These are phyloP conservation scores for Luffia ferchaultella DNA, from an alignment of 2,888 invertebrate species.

Conservation along the genomic window DNA sequence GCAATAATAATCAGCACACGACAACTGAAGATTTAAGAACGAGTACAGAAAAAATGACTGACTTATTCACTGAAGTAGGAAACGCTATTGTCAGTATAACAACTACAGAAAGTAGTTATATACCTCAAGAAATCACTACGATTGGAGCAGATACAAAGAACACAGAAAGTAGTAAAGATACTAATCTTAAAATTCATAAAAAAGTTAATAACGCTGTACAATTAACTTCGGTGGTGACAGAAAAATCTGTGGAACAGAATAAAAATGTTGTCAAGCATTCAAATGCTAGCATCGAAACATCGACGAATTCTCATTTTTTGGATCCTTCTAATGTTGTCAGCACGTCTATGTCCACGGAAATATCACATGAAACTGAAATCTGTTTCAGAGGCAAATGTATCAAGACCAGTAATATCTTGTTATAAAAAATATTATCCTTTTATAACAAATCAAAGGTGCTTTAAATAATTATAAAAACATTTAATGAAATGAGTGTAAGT, in stretches of 20 bases:
- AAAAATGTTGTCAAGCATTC: conserved; percentile 13
- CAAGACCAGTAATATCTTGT: conserved; percentile 64
- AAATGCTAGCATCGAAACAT: conserved; percentile 26
- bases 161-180: conserved; percentile 12
- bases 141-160: conserved; percentile 17
- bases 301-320: conserved; percentile 50
- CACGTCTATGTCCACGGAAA: conserved; percentile 82
- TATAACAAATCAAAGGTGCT: conserved; percentile 25
- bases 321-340: conserved; percentile 66
- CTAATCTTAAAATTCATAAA: conserved; percentile 4
- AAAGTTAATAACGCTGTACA: conserved; percentile 2
- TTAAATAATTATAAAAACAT: conserved; percentile 15
- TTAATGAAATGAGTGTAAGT: background rate
- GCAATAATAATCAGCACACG: conserved; percentile 14
- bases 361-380: conserved; percentile 88
- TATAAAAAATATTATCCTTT: conserved; percentile 24
- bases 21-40: too few relatives aligned
- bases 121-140: conserved; percentile 52
- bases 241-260: background rate
- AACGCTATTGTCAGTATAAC: conserved; percentile 30
- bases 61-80: too few relatives aligned
- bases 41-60: too few relatives aligned
- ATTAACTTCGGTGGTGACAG: too few relatives aligned
- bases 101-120: conserved; percentile 42
- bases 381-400: conserved; percentile 87